Evolutionary conservation across 2,113 vertebrate species (phyloP), one percentile per base, ranked within the genome.

Genomic region (Chionomys nivalis): DNA sequence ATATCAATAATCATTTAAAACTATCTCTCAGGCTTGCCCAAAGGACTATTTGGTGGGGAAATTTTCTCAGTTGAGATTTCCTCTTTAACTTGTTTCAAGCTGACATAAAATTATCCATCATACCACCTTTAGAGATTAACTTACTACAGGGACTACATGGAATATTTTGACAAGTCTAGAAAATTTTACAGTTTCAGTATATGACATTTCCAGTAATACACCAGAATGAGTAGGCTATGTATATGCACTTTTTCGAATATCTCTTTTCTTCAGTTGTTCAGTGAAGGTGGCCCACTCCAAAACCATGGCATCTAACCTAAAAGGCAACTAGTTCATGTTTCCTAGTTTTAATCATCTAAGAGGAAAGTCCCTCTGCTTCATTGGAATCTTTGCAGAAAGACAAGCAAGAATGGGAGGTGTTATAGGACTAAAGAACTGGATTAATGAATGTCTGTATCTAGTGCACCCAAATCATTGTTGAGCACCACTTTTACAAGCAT

Each of bases 371-470:
- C 0, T 11, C 19, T 93, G 7, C 10, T 85, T 94, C n/a, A 17
- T 1, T 89, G 44, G 87, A 85, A 1, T 49, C 10, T 68, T 36
- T 42, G 2, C 65, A 85, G n/a, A 68, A 89, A 70, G 24, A 44
- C 19, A 42, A 76, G 12, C 87, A n/a, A 79, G 10, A 31, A 65
- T 66, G 6, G 73, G 36, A 94, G 7, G 13, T 26, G 81, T 3
- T 65, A 12, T 2, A 19, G 14, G 36, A 72, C 52, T 10, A 66
- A 83, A 68, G 73, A 92, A 47, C 68, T 70, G 14, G 19, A 11
- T 55, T 82, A 96, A 68, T 93, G 49, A 72, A 58, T 89, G 85
- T 94, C 36, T 90, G 49, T 77, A 87, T 78, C 79, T 36, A 89
- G n/a, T 76, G 17, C 78, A 7, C 28, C 36, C 58, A 85, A 96